Evolutionary conservation across 30 jellyfish, hydroid and myxozoan species (phyloP).

Genomic region (Cassiopea xamachana): DNA sequence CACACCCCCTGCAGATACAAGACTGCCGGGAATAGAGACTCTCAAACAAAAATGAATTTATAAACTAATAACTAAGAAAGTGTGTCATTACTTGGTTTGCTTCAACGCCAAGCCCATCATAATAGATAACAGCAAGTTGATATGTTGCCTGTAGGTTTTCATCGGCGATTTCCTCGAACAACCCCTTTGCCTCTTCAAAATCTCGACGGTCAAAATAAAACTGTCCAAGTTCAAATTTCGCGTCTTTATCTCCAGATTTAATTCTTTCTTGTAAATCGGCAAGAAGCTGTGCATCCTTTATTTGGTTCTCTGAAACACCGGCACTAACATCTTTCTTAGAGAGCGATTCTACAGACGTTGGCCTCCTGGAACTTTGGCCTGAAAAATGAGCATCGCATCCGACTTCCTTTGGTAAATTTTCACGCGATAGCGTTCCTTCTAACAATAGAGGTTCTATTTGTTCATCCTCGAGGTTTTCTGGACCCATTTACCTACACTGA

Average conservation of each 20-base stretch:
- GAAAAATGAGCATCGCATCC: background rate
- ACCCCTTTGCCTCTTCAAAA: slow-evolving; percentile 67
- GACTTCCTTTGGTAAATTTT: background rate
- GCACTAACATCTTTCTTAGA: slow-evolving; percentile 18
- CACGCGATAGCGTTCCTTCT: slow-evolving; percentile 32
- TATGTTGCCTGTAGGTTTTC: slow-evolving; percentile 77
- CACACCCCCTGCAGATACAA: too few relatives aligned
- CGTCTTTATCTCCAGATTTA: slow-evolving; percentile 43
- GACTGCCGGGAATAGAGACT: too few relatives aligned
- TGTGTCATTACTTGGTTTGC: slow-evolving; percentile 61
- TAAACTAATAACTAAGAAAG: background rate
- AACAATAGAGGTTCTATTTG: slow-evolving; percentile 5
- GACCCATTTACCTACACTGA: slow-evolving; percentile 9
- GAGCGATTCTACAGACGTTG: background rate
- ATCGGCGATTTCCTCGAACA: slow-evolving; percentile 49
- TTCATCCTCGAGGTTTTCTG: background rate
- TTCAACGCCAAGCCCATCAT: slow-evolving; percentile 87
- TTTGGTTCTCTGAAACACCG: slow-evolving; percentile 41
- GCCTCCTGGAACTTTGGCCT: background rate
- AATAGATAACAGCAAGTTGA: slow-evolving; percentile 92
- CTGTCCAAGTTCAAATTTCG: slow-evolving; percentile 71
- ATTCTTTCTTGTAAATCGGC: slow-evolving; percentile 19
- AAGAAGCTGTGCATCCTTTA: slow-evolving; percentile 10
- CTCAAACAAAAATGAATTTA: too few relatives aligned
- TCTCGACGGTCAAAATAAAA: slow-evolving; percentile 54